Evolutionary conservation across 2,888 invertebrate genomes (phyloP), one percentile per base, ranked within the genome.

Genomic region (Zygothrica quintamaculata): DNA sequence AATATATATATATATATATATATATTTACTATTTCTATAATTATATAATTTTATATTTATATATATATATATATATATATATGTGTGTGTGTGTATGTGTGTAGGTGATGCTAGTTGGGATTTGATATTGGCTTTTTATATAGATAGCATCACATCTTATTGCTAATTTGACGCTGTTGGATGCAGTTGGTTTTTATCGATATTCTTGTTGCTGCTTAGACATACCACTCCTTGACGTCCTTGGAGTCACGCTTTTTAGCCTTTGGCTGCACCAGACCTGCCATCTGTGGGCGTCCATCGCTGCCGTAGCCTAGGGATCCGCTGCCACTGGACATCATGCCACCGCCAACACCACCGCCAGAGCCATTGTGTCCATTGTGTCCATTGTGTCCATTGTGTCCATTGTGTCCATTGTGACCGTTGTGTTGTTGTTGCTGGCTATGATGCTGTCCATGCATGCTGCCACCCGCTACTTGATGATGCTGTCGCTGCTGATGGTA

Each of bases 211-310:
- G 11, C 5, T 1, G 13, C 87, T 93, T 95, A 97, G 92, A 98
- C 98, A 92, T 98, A 98, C 98, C 98, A 98, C 93, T 98, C 98
- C 92, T 98, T 98, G 90, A 98, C 96, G 90, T 97, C 97, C 93
- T 97, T 96, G 68, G 95, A 94, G 90, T 94, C 94, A 69, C 94
- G 93, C 89, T 96, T 96, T 91, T 95, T 92, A 60, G 93, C 93
- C 88, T 93, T 91, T 13, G 91, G 90, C 34, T 92, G 92, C 44
- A 92, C 92, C 55, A 91, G 76, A 47, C 92, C 91, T 6, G 91
- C 89, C 88, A 88, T 69, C 42, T 88, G 88, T 68, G 89, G 89
- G 37, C 91, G 88, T 74, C 92, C 92, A 75, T 92, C 92, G 70
- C 84, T 89, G 36, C 87, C 90, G 13, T 84, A 84, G 68, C 84